These are phyloP conservation scores for Microcebus murinus DNA, from an alignment of 2,113 vertebrate species.

Conservation along the genomic window DNA sequence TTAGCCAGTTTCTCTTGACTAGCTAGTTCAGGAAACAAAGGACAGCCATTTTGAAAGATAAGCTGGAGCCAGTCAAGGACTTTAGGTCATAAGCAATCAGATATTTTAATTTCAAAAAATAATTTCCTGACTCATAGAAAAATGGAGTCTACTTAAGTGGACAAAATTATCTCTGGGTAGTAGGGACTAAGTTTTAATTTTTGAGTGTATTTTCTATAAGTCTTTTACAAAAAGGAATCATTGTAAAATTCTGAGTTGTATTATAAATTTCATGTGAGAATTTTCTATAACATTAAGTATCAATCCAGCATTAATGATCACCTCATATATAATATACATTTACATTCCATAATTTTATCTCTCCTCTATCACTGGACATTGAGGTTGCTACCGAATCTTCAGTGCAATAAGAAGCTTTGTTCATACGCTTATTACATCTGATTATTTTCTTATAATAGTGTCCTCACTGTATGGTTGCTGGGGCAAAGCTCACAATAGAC, in stretches of 20 bases:
- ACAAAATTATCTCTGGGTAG: neutral
- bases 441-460: neutral
- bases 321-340: neutral
- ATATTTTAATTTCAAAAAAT: slow-evolving; percentile 6
- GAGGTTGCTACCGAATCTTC: neutral
- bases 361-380: neutral
- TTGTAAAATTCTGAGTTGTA: slow-evolving; percentile 19
- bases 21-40: slow-evolving; percentile 15
- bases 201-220: neutral
- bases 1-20: neutral
- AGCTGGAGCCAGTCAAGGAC: neutral
- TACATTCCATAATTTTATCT: neutral
- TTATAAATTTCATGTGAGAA: slow-evolving; percentile 19
- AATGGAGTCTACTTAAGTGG: neutral
- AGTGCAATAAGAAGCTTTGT: neutral
- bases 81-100: slow-evolving; percentile 9
- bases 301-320: neutral
- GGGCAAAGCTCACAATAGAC: neutral
- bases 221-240: neutral
- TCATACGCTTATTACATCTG: neutral
- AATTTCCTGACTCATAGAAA: neutral
- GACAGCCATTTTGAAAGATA: neutral
- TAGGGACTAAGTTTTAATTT: neutral
- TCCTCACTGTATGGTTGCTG: neutral
- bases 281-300: slow-evolving; percentile 14